Percentiles rank a stretch among this genome's conserved stretches.
phyloP scores from a whole-genome alignment of 2,888 invertebrate species.

The Ophioninae sp. region DNA sequence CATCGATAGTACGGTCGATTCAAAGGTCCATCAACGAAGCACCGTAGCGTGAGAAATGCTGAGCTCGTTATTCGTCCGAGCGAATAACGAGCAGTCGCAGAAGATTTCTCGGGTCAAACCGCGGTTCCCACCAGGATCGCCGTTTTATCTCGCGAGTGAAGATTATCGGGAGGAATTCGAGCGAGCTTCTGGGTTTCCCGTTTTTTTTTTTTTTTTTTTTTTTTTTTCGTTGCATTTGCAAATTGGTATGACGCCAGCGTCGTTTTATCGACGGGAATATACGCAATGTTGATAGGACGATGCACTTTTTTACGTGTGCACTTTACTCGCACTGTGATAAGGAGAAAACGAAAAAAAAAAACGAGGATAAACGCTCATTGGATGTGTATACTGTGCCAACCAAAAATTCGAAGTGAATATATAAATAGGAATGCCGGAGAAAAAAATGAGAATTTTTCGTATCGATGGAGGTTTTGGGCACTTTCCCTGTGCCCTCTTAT shows the following conservation, averaged over 20 bases:
- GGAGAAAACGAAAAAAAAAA: no score
- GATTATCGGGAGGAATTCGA: slow-evolving; percentile 7
- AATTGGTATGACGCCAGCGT: slow-evolving; percentile 4
- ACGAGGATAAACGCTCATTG: no score
- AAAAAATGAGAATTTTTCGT: no score
- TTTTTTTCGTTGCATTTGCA: background rate
- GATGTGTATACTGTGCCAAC: no score
- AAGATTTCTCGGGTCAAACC: slow-evolving; percentile 27
- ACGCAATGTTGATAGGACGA: slow-evolving; percentile 16
- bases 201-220: background rate
- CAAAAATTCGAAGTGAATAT: no score
- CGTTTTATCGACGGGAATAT: slow-evolving; percentile 19
- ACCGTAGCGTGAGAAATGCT: background rate
- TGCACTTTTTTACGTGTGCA: background rate
- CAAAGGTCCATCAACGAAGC: background rate
- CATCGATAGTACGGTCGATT: background rate
- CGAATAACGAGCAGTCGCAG: background rate
- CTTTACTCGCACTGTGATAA: no score
- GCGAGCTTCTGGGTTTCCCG: background rate
- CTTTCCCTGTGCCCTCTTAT: no score
- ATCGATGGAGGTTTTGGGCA: no score
- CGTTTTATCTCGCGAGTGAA: slow-evolving; percentile 17
- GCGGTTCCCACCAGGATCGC: slow-evolving; percentile 23
- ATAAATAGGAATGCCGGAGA: no score
- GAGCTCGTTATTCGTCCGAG: slow-evolving; percentile 14